Percentiles rank a stretch among this genome's conserved stretches.
phyloP scores from a whole-genome alignment of 2,888 invertebrate species.

The Schizaphis graminum region DNA sequence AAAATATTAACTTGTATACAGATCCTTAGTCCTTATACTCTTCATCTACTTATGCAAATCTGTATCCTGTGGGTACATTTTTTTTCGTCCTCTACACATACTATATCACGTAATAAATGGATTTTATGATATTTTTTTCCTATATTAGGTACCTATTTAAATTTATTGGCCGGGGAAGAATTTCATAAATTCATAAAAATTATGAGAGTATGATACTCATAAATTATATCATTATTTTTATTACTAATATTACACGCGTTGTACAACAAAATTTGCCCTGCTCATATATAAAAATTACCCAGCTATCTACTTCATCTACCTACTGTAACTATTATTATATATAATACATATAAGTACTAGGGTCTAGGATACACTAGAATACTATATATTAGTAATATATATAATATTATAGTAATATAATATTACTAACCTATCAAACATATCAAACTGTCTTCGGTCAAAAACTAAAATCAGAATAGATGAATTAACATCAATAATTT shows the following conservation, averaged over 20 bases:
- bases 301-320: not conserved
- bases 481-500: not conserved
- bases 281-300: not conserved
- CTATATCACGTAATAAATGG: not conserved
- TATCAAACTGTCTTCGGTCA: too few relatives aligned
- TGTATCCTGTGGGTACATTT: too few relatives aligned
- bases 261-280: not conserved
- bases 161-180: not conserved
- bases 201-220: not conserved
- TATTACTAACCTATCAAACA: not conserved
- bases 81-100: not conserved
- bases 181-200: not conserved
- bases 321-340: not conserved
- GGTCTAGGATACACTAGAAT: too few relatives aligned
- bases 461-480: not conserved
- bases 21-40: too few relatives aligned
- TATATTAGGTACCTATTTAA: not conserved
- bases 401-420: too few relatives aligned
- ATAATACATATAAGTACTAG: too few relatives aligned
- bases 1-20: too few relatives aligned
- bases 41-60: too few relatives aligned
- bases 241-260: not conserved
- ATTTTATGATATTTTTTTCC: not conserved
- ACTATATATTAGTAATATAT: too few relatives aligned
- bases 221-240: not conserved